A percentile compares a stretch with the other conserved stretches of the same genome.
Evolutionary conservation across 1,140 invertebrate species (phyloP).

Genomic region (Panulirus ornatus): DNA sequence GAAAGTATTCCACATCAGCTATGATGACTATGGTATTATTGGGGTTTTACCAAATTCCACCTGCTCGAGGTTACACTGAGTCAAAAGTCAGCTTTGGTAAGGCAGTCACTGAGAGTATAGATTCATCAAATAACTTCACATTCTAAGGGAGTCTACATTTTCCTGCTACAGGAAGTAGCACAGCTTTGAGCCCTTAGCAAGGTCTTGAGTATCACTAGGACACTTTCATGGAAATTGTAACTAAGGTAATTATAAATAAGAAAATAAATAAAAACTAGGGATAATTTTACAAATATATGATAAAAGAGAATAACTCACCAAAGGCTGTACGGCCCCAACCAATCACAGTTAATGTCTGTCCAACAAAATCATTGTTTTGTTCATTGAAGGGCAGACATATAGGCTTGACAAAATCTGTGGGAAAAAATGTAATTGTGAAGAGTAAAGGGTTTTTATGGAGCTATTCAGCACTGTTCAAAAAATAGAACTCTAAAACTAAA

Average conservation of each 20-base stretch:
- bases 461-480: not conserved
- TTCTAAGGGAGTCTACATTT: not conserved
- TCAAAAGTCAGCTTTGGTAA: too few species aligned
- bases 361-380: not conserved
- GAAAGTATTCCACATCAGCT: too few species aligned
- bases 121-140: not conserved
- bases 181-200: not conserved
- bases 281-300: not conserved
- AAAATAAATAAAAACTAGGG: not conserved
- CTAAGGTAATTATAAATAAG: not conserved
- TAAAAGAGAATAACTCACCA: conserved; percentile 16
- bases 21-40: too few species aligned
- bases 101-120: too few species aligned
- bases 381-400: conserved; percentile 47
- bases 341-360: not conserved
- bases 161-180: not conserved
- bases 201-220: not conserved
- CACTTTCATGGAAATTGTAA: not conserved
- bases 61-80: too few species aligned
- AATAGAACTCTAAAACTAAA: not conserved
- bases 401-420: conserved; percentile 35
- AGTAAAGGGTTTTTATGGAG: not conserved
- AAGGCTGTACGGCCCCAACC: conserved; percentile 39
- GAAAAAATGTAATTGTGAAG: not conserved
- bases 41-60: too few species aligned